Evolutionary conservation across 1,140 invertebrate genomes (phyloP), one percentile per base, ranked within the genome.

Genomic region (Hyles euphorbiae): DNA sequence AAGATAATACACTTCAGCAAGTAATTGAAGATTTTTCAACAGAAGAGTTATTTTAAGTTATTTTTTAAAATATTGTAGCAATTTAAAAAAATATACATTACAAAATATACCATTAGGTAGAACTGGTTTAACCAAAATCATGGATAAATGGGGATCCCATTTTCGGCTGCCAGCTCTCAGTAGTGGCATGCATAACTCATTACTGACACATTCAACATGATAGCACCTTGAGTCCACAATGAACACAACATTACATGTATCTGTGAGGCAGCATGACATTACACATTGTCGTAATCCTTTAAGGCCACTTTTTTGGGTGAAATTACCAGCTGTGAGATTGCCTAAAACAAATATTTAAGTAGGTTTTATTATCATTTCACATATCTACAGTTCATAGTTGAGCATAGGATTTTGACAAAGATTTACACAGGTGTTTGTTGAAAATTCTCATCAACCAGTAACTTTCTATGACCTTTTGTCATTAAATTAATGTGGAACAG

Each of bases 191-290:
- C 95, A 96, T 47, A 92, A 76, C 72, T 94, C 92, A 78, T 94
- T 92, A 73, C 85, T 93, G 33, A 87, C 87, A 84, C 95, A 96
- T 58, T 92, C 90, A 8, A 95, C 91, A 86, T 94, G 94, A 75
- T 92, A 97, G 79, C 96, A 97, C 53, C 92, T 93, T 12, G 86
- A 81, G 67, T 95, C 93, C 59, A 92, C 92, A 76, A 95, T 93
- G 71, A 97, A 93, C 3, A 94, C 95, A 62, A 96, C 92, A 83
- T 97, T 94, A 77, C 96, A 97, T 2, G 78, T 68, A 1, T 90
- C 80, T 45, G 91, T 89, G 1, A 83, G 79, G 77, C 96, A 97
- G 75, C 96, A 97, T 43, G 91, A 89, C 65, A 91, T 87, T 3
- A 96, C 91, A 82, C 96, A 97, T 50, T 92, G 88, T 54, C 91